These are phyloP conservation scores for Riparia riparia DNA, from an alignment of 2,113 vertebrate species.

Conservation along the genomic window DNA sequence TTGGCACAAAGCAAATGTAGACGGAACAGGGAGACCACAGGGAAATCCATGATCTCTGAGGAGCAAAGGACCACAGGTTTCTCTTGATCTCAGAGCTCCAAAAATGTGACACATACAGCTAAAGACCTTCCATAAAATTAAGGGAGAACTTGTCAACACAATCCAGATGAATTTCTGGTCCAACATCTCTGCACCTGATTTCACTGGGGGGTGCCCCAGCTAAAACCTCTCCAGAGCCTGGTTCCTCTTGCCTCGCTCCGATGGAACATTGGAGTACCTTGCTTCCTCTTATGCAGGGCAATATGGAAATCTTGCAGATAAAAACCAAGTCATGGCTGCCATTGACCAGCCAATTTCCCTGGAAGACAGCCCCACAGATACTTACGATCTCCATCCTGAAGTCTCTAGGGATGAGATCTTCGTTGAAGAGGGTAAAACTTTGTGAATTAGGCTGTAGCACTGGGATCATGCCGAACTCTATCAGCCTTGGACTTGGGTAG, in stretches of 20 bases:
- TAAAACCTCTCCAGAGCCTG: neutral
- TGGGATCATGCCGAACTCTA: constrained; percentile 84
- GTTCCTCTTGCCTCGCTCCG: fast-evolving
- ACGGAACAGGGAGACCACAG: too few relatives aligned
- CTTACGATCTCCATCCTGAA: constrained; percentile 83
- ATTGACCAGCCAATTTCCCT: neutral
- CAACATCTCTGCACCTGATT: neutral
- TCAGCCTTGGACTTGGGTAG: constrained; percentile 52
- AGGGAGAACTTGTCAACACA: neutral
- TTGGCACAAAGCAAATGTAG: too few relatives aligned
- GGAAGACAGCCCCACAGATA: neutral
- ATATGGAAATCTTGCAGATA: neutral
- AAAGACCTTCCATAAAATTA: neutral
- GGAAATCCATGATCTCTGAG: neutral
- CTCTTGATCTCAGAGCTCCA: neutral
- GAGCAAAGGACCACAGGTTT: neutral
- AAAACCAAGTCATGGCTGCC: neutral
- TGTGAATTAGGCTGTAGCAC: constrained; percentile 76
- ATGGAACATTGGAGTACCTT: neutral
- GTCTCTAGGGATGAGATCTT: constrained; percentile 76
- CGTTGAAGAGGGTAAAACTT: constrained; percentile 80
- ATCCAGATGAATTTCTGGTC: neutral
- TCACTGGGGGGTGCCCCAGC: neutral
- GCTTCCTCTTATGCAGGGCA: neutral
- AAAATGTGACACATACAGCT: neutral